phyloP scores from a whole-genome alignment of 2,113 vertebrate species.

The Menidia beryllina region DNA sequence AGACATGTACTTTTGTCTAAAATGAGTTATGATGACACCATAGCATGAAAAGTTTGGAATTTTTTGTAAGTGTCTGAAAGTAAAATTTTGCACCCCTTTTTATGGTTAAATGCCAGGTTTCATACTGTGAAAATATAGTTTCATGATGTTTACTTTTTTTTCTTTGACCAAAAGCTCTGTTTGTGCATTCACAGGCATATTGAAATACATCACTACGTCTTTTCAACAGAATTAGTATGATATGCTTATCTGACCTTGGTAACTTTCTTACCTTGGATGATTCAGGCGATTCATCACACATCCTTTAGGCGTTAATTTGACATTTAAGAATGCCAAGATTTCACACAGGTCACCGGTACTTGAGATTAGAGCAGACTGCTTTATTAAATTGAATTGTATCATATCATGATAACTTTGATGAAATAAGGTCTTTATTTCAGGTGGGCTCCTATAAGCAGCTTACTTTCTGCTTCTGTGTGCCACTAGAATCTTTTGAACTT shows the following conservation, averaged over 20 bases:
- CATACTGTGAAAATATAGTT: not conserved
- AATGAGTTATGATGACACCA: too few relatives aligned
- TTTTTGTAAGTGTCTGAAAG: too few relatives aligned
- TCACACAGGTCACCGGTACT: constrained; percentile 45
- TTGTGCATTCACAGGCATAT: not conserved
- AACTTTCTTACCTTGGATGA: constrained; percentile 4
- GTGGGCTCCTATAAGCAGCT: constrained; percentile 56
- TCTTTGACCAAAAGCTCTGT: not conserved
- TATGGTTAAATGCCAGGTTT: not conserved
- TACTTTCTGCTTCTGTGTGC: constrained; percentile 57
- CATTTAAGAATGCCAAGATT: constrained; percentile 62
- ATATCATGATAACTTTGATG: constrained; percentile 57
- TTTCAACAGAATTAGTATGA: not conserved
- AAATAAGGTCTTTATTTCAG: constrained; percentile 57
- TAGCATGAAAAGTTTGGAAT: too few relatives aligned
- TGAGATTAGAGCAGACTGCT: constrained; percentile 51
- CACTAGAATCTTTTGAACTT: constrained; percentile 66
- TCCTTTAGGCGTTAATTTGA: constrained; percentile 46
- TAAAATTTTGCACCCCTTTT: too few relatives aligned
- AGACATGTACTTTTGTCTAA: too few relatives aligned
- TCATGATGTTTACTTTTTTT: not conserved
- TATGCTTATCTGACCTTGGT: constrained; percentile 11
- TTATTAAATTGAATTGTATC: constrained; percentile 64
- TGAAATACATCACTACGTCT: not conserved
- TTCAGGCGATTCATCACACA: constrained; percentile 19